A percentile compares a stretch with the other conserved stretches of the same genome.
Evolutionary conservation across 2,113 vertebrate species (phyloP).

Genomic region (Psittacus erithacus): DNA sequence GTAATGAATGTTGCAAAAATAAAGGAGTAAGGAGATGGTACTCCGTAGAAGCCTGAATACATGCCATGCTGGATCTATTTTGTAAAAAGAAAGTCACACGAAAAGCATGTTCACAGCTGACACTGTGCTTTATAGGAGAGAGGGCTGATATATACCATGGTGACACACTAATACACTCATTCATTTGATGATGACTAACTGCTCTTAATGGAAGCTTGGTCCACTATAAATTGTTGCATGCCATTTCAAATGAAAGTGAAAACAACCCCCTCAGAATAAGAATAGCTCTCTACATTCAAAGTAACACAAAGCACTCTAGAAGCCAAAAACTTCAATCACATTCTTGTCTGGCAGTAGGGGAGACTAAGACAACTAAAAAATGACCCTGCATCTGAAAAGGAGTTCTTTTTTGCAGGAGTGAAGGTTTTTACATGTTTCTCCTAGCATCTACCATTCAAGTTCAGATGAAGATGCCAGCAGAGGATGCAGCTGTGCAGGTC

Average conservation of each 20-base stretch:
- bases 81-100: not conserved
- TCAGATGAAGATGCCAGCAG: not conserved
- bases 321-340: not conserved
- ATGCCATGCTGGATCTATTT: not conserved
- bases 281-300: not conserved
- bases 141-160: not conserved
- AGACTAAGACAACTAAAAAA: not conserved
- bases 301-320: not conserved
- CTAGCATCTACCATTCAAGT: not conserved
- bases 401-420: not conserved
- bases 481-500: not conserved
- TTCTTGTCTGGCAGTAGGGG: not conserved
- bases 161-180: not conserved
- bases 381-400: not conserved
- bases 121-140: not conserved
- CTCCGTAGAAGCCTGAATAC: not conserved
- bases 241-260: constrained; percentile 1
- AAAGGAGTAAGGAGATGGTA: not conserved
- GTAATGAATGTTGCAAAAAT: not conserved
- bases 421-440: not conserved
- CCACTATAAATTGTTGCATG: not conserved
- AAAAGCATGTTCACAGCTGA: not conserved
- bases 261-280: not conserved
- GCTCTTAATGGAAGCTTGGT: not conserved
- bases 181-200: not conserved